Conservation (phyloP, 2,113 vertebrate species). For the Nematolebias whitei region DNA sequence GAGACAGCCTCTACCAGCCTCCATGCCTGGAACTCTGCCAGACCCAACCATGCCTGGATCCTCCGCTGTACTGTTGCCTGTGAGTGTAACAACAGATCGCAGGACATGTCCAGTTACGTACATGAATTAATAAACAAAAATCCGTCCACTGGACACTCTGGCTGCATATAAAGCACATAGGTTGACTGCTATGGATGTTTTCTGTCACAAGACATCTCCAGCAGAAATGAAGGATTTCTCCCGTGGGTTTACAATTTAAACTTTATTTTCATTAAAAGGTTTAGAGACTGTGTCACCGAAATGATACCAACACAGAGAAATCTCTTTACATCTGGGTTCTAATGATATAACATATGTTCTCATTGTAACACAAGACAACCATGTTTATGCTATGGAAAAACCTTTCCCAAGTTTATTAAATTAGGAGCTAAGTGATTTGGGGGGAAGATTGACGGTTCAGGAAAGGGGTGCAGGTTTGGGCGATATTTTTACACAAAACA, state of each 20-base stretch:
- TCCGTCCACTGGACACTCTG: conserved; percentile 1
- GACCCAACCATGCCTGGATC: conserved; percentile 98
- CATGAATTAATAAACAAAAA: conserved; percentile 4
- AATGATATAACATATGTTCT: conserved; percentile 78
- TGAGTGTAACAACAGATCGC: conserved; percentile 81
- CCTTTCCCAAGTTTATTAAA: conserved; percentile 77
- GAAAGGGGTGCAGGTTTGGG: conserved; percentile 78
- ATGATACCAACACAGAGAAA: conserved; percentile 55
- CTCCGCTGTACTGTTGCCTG: conserved; percentile 96
- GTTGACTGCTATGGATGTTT: conserved; percentile 10
- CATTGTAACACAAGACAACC: conserved; percentile 74
- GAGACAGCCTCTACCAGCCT: conserved; percentile 98
- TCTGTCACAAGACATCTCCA: conserved; percentile 12
- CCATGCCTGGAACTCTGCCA: conserved; percentile 98
- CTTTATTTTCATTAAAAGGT: conserved; percentile 50
- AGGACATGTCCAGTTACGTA: conserved; percentile 32
- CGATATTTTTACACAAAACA: conserved; percentile 86
- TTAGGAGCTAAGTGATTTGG: conserved; percentile 74
- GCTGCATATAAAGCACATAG: background rate
- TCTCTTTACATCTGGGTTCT: conserved; percentile 58
- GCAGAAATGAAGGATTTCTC: conserved; percentile 31
- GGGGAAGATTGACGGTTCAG: conserved; percentile 78
- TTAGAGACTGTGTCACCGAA: conserved; percentile 29
- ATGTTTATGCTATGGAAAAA: conserved; percentile 71
- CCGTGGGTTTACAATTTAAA: conserved; percentile 9